Conservation (phyloP, 2,113 vertebrate species). For the Tichodroma muraria region DNA sequence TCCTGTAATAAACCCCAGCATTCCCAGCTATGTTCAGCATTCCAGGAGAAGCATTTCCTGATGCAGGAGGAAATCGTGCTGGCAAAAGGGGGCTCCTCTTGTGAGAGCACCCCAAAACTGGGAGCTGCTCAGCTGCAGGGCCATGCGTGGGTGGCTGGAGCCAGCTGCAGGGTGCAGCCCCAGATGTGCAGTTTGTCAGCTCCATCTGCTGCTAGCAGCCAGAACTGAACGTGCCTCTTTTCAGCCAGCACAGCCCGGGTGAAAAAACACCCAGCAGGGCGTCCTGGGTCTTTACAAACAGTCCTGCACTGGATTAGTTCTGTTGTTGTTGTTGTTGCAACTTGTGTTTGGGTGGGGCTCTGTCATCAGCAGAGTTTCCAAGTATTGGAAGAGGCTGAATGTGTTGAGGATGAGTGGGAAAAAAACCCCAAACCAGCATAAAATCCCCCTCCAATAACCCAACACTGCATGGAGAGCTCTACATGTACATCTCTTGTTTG, state of each 20-base stretch:
- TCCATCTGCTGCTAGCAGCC: slow-evolving; percentile 22
- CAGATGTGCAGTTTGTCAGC: neutral
- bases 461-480: neutral
- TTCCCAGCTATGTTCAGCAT: neutral
- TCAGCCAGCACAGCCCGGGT: neutral
- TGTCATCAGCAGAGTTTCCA: neutral
- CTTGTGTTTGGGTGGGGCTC: neutral
- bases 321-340: neutral
- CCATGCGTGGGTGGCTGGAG: rapidly evolving
- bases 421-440: neutral
- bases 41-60: neutral
- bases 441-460: rapidly evolving
- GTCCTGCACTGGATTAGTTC: neutral
- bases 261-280: too few relatives aligned
- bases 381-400: neutral
- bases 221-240: neutral
- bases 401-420: neutral
- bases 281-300: neutral
- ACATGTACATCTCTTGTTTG: rapidly evolving
- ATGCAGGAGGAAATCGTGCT: rapidly evolving
- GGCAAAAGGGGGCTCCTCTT: neutral
- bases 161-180: too few relatives aligned
- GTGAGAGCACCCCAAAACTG: rapidly evolving
- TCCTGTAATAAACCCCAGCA: rapidly evolving
- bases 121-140: neutral